Evolutionary conservation across 2,113 vertebrate genomes (phyloP), one percentile per base, ranked within the genome.

Genomic region (Nansenia antarctica): DNA sequence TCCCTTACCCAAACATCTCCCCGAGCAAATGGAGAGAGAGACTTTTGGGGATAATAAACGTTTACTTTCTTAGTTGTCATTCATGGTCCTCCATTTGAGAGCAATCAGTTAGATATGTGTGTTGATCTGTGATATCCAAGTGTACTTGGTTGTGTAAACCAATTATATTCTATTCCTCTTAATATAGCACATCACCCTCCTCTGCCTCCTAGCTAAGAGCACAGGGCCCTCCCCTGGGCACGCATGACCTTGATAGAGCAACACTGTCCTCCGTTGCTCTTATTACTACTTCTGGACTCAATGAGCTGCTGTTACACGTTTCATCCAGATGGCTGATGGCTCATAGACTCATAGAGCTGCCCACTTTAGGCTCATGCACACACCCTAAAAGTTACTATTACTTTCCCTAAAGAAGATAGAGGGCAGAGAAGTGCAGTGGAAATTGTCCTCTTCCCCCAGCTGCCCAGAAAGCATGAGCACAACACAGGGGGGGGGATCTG

Each of bases 121-220:
- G n/a, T n/a, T n/a, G n/a, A n/a, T n/a, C n/a, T n/a, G n/a, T n/a
- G n/a, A n/a, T n/a, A n/a, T n/a, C n/a, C n/a, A n/a, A n/a, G n/a
- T n/a, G n/a, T n/a, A n/a, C n/a, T n/a, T n/a, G 63, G 34, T 65
- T 67, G 62, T 47, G 55, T 57, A 53, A 24, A 63, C 59, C 29
- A 66, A 62, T 72, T 76, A 76, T 82, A 31, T 65, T 74, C 71
- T 9, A 18, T 8, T 53, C n/a, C 20, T 53, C 49, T 70, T 82
- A 80, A 69, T 75, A 77, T 85, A 82, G 81, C 73, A 69, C 75
- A 73, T 66, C 80, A 78, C 73, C 72, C 58, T 55, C 24, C 62
- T 69, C 31, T 73, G 64, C 70, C 73, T 78, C 72, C 63, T 57
- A 80, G 71, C 74, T 73, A 78, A 80, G 66, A 79, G 77, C 74